A percentile compares a stretch with the other conserved stretches of the same genome.
Conservation (phyloP, 2,888 invertebrate genomes). For the Elegia similella region DNA sequence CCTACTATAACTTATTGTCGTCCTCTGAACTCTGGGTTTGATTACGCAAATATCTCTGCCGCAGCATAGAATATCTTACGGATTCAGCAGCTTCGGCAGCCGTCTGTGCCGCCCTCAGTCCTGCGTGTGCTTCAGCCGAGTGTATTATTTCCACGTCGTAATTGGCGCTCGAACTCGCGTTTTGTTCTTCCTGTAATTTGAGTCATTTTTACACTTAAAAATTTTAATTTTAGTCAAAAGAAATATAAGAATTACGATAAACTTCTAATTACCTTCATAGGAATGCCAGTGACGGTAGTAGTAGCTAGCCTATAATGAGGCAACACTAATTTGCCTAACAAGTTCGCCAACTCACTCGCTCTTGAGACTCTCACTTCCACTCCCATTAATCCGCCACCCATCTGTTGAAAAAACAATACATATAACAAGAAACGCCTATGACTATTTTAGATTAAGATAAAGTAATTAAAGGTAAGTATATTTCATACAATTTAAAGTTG, state of each 20-base stretch:
- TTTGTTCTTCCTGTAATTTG: conserved; percentile 95
- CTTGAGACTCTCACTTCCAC: conserved; percentile 91
- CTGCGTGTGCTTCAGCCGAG: conserved; percentile 91
- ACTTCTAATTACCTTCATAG: conserved; percentile 89
- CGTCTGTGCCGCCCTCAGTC: conserved; percentile 84
- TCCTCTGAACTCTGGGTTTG: too few relatives aligned
- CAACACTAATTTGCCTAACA: conserved; percentile 88
- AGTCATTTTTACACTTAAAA: too few relatives aligned
- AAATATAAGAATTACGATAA: background rate
- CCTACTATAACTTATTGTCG: too few relatives aligned
- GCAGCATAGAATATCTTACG: conserved; percentile 38
- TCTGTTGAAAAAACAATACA: conserved; percentile 55
- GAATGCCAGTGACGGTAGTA: conserved; percentile 98
- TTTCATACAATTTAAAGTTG: too few relatives aligned
- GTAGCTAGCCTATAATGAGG: conserved; percentile 95
- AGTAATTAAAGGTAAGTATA: too few relatives aligned
- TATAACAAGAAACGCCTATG: too few relatives aligned
- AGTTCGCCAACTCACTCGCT: conserved; percentile 87
- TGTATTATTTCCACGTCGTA: conserved; percentile 99
- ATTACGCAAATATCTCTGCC: too few relatives aligned
- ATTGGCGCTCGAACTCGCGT: conserved; percentile 98
- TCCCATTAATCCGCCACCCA: conserved; percentile 87
- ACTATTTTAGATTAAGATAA: too few relatives aligned
- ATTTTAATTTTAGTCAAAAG: background rate
- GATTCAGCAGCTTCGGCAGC: conserved; percentile 68